Evolutionary conservation across 2,888 invertebrate species (phyloP), one percentile per base, ranked within the genome.

Genomic region (Aphrophora alni): DNA sequence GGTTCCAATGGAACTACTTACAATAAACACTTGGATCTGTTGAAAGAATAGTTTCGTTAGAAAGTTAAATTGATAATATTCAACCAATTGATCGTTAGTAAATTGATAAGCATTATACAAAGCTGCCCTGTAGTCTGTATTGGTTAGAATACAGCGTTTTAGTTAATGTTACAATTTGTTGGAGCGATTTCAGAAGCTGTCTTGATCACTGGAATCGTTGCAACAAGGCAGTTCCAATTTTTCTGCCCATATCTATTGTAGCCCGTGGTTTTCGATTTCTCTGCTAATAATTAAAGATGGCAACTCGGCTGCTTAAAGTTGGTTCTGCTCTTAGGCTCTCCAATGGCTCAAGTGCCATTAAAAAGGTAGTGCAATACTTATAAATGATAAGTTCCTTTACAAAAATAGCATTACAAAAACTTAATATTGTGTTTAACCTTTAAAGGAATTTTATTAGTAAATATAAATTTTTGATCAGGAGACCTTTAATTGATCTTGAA

Each of bases 401-500:
- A 44, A 44, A 44, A 33, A 33, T n/a, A 33, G 33, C 14, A 14
- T 44, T 44, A 44, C 5, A 44, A 44, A 14, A 44, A 14, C 17
- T 14, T 44, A 44, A 33, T 33, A 10, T 7, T 7, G 33, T 33
- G 10, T 44, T 14, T 14, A 44, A 2, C 5, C 17, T 44, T 14
- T 44, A 14, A 44, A 44, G 14, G 14, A 14, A 14, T 44, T 14
- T 44, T 44, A 7, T 44, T 44, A 14, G 17, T 44, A 44, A 44
- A 44, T 44, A 44, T 5, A 14, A 7, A 44, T 44, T 59, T n/a
- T 4, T 2, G 2, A 59, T 59, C 21, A 21, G 5, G 59, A 59
- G 59, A 21, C 59, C 59, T 59, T 59, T 59, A 59, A 59, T n/a
- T 59, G 59, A 59, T 59, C 59, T 59, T 59, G 59, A 59, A 59